Base-by-base conservation (phyloP, 2,888 invertebrate species). In the Galerucella calmariensis region DNA sequence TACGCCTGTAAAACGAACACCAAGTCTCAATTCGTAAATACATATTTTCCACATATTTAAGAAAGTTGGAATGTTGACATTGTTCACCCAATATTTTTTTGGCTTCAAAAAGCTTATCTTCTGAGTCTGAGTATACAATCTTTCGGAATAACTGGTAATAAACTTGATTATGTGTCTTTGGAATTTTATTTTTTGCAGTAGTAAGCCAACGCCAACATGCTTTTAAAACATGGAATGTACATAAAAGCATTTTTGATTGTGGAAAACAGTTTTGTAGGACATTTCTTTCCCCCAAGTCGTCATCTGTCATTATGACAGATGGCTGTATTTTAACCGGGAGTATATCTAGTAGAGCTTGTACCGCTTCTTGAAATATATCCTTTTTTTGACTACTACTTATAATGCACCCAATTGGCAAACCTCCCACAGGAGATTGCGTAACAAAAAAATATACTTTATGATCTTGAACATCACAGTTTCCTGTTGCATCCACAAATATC, bases 231-330 rank as follows among this genome's bases (percentile, higher is more conserved):
- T 65, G 73, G 44, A n/a, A n/a, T n/a, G n/a, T n/a, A n/a, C n/a
- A n/a, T n/a, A n/a, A n/a, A n/a, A n/a, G n/a, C n/a, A n/a, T n/a
- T 77, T 77, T 78, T 63, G 77, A 71, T 5, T 67, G 20, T 12
- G 76, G 76, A 53, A 59, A 79, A 53, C 56, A 67, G 56, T 53
- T 69, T 46, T 73, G 48, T 16, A 77, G 24, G 11, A 68, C 69
- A 53, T 78, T 77, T 41, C 74, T 46, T 72, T 78, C 78, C 58
- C 48, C 68, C n/a, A 75, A 63, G 41, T 78, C 75, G 16, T 77
- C 75, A 78, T 77, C 76, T n/a, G 78, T 76, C 68, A 79, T 65
- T 53, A 76, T 78, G 9, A 76, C 73, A 59, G 20, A 46, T 9
- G 78, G 75, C 51, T 53, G n/a, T 53, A 78, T 44, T 63, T 78